Evolutionary conservation across 2,797 vertebrate species (phyloP).

Genomic region (Hyperoplus immaculatus): DNA sequence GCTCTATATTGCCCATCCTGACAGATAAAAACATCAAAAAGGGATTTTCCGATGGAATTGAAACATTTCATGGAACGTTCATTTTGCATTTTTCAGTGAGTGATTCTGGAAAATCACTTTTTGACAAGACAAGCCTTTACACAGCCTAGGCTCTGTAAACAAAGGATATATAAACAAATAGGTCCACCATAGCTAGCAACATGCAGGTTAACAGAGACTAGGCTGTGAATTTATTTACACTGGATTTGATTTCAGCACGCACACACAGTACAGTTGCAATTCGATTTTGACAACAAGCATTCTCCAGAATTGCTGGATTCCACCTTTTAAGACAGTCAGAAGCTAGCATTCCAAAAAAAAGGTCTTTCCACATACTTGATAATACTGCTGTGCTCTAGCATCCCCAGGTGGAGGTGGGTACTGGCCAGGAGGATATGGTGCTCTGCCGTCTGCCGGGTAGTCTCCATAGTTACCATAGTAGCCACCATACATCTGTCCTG

Average conservation of each 20-base stretch:
- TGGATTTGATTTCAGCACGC: too few relatives aligned
- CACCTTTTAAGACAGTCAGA: not conserved
- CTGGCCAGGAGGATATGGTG: conserved; percentile 85
- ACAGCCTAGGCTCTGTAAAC: too few relatives aligned
- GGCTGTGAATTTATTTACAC: too few relatives aligned
- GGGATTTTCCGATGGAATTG: not conserved
- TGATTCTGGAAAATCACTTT: too few relatives aligned
- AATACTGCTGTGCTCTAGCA: conserved; percentile 89
- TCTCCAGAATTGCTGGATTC: too few relatives aligned
- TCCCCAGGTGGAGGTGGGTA: conserved; percentile 82
- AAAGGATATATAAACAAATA: too few relatives aligned
- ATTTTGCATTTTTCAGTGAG: not conserved
- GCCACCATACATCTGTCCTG: conserved; percentile 77
- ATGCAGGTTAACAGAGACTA: too few relatives aligned
- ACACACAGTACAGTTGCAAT: too few relatives aligned
- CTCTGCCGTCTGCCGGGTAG: conserved; percentile 83
- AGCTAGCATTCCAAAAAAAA: not conserved
- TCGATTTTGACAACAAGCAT: too few relatives aligned
- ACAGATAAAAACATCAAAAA: conserved; percentile 17
- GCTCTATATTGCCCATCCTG: conserved; percentile 87
- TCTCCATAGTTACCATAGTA: conserved; percentile 87
- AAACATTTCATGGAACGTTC: not conserved
- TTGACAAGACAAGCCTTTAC: too few relatives aligned
- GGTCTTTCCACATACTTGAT: conserved; percentile 84
- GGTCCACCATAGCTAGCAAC: too few relatives aligned